Evolutionary conservation across 2,113 vertebrate species (phyloP), one percentile per base, ranked within the genome.

Genomic region (Cryptomyrus ogoouensis): DNA sequence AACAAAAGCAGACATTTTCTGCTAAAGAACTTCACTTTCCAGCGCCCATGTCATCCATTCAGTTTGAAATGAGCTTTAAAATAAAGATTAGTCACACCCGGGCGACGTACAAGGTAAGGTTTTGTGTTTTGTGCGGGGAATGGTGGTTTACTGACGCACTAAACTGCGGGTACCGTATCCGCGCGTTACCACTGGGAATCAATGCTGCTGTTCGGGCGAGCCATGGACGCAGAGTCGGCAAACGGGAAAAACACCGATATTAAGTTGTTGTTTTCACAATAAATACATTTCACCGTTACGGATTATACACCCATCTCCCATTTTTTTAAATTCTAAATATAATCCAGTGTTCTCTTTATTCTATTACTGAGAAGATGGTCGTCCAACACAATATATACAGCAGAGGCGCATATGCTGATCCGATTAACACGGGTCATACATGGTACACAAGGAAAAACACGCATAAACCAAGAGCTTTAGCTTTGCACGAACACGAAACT

Each of bases 41-140:
- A 84, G 88, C 47, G 87, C 90, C 92, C 89, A 56, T n/a, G 80
- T 91, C 89, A 92, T 90, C 91, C 89, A 92, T 90, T 91, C 90
- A 80, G 91, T 92, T 92, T 62, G 91, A 87, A 53, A 90, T 42
- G 15, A 42, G 74, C 31, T 42, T 42, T 42, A 80, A 80, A 35
- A 80, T 6, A 80, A 77, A 39, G 17, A 80, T 31, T 31, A 39
- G 17, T 19, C 74, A 35, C 35, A 80, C 35, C 35, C 4, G 31
- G 17, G 17, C 5, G 2, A 6, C 31, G 74, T 17, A 5, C 15
- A 80, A 19, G 31, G 74, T 39, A 39, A 80, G 74, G 35, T 17
- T 80, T 35, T 17, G 70, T 39, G 70, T 70, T 66, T 66, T 70
- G 66, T 70, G 66, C 12, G 66, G n/a, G 27, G 66, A 35, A 35